These are phyloP conservation scores for Nemapogon koenigi DNA, from an alignment of 2,888 invertebrate genomes.

Conservation along the genomic window DNA sequence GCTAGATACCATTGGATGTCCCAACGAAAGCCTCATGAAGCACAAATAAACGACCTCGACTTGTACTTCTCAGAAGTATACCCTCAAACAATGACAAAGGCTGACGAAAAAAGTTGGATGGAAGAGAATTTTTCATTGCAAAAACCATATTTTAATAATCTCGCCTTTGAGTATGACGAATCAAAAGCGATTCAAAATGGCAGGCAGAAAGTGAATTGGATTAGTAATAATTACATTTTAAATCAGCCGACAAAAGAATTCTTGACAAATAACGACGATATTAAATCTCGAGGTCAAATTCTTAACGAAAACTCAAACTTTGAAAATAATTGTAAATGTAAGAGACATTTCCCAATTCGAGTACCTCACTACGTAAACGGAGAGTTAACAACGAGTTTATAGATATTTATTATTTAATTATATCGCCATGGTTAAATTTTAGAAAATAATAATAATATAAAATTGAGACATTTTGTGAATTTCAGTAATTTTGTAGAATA, in stretches of 20 bases:
- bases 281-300: neutral
- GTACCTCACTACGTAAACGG: slow-evolving; percentile 43
- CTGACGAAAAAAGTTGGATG: slow-evolving; percentile 25
- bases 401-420: too few relatives aligned
- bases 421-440: too few relatives aligned
- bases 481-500: too few relatives aligned
- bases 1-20: slow-evolving; percentile 57
- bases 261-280: neutral
- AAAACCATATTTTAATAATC: slow-evolving; percentile 1
- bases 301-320: neutral
- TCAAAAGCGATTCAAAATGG: neutral
- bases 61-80: neutral
- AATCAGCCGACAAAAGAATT: neutral
- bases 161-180: slow-evolving; percentile 3
- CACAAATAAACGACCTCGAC: slow-evolving; percentile 30
- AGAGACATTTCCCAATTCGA: slow-evolving; percentile 51
- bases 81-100: slow-evolving; percentile 18
- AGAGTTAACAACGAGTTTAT: slow-evolving; percentile 48
- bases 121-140: neutral
- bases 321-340: slow-evolving; percentile 6
- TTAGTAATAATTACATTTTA: slow-evolving; percentile 20
- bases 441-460: too few relatives aligned
- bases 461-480: too few relatives aligned
- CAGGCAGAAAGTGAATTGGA: slow-evolving; percentile 19
- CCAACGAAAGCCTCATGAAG: slow-evolving; percentile 35